These are phyloP conservation scores for Columba guinea DNA, from an alignment of 2,797 vertebrate species.

Conservation along the genomic window DNA sequence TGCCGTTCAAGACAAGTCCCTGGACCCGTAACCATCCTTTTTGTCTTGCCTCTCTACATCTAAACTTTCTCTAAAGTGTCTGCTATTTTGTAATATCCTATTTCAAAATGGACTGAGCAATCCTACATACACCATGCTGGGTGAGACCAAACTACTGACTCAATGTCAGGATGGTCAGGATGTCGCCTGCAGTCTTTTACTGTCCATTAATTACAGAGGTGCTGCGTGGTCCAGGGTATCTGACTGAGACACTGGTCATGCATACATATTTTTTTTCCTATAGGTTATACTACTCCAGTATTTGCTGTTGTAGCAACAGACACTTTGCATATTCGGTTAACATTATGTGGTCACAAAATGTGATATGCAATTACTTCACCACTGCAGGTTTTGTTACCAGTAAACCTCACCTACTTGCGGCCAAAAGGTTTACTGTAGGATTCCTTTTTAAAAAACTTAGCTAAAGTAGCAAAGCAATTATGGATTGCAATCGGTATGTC, in stretches of 20 bases:
- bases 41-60: background rate
- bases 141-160: background rate
- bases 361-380: background rate
- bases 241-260: background rate
- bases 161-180: background rate
- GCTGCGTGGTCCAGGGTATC: background rate
- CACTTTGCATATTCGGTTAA: background rate
- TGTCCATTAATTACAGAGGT: background rate
- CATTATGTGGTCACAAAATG: background rate
- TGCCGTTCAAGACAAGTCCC: too few relatives aligned
- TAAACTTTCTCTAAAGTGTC: background rate
- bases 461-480: background rate
- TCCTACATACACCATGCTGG: background rate
- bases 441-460: background rate
- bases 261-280: rapidly evolving
- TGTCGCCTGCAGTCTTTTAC: background rate
- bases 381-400: background rate
- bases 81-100: background rate
- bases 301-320: background rate
- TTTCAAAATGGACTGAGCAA: background rate
- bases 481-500: background rate
- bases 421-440: background rate
- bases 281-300: background rate
- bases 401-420: background rate
- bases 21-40: background rate